phyloP scores from a whole-genome alignment of 2,888 invertebrate species.

The Taenaris catops region DNA sequence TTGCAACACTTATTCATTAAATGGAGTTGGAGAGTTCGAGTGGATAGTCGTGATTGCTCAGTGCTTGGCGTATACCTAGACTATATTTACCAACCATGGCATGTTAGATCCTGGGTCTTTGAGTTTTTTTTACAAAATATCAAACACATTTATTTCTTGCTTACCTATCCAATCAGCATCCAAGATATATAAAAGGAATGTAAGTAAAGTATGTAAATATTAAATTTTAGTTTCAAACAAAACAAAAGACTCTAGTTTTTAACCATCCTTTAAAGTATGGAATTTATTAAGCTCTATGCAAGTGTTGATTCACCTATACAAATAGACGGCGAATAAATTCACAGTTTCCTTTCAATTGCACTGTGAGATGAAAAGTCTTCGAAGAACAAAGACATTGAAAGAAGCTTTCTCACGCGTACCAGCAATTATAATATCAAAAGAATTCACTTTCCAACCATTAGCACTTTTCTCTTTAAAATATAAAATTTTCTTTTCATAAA shows the following conservation, averaged over 20 bases:
- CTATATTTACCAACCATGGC: too few relatives aligned
- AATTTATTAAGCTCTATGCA: conserved; percentile 14
- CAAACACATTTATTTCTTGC: too few relatives aligned
- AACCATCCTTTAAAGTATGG: background rate
- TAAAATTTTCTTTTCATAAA: background rate
- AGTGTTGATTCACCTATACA: conserved; percentile 26
- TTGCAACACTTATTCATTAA: too few relatives aligned
- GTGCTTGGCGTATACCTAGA: too few relatives aligned
- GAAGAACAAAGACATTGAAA: conserved; percentile 43
- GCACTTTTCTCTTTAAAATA: conserved; percentile 5
- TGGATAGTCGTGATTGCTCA: too few relatives aligned
- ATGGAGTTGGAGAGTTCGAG: too few relatives aligned
- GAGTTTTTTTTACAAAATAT: too few relatives aligned
- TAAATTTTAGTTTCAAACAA: too few relatives aligned
- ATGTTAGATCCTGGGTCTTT: too few relatives aligned
- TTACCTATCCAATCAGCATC: too few relatives aligned
- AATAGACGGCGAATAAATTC: conserved; percentile 28
- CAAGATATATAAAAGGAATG: too few relatives aligned
- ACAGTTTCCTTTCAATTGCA: conserved; percentile 30
- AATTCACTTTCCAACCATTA: conserved; percentile 19
- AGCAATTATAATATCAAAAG: conserved; percentile 32
- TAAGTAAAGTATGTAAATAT: too few relatives aligned
- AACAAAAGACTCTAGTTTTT: background rate
- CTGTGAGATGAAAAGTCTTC: conserved; percentile 33
- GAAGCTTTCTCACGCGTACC: conserved; percentile 37